phyloP scores from a whole-genome alignment of 2,888 invertebrate species.

The Drosophila crucigera region DNA sequence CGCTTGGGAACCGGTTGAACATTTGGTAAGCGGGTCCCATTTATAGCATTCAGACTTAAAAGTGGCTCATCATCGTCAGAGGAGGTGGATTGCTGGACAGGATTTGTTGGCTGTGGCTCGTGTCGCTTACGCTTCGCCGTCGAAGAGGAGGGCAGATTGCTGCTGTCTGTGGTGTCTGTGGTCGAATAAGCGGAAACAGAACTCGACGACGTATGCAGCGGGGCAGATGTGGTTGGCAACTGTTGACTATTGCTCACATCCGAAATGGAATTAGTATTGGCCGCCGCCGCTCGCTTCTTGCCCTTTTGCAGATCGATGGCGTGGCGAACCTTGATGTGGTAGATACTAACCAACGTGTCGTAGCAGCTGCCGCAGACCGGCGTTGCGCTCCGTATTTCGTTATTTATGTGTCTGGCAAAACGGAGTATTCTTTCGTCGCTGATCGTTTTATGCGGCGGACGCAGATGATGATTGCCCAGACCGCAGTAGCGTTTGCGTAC shows the following conservation, averaged over 20 bases:
- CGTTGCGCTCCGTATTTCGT: slow-evolving; percentile 41
- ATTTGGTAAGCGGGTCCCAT: slow-evolving; percentile 69
- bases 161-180: not conserved
- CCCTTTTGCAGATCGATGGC: slow-evolving; percentile 16
- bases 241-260: slow-evolving; percentile 46
- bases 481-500: slow-evolving; percentile 37
- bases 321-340: slow-evolving; percentile 37
- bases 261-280: slow-evolving; percentile 45
- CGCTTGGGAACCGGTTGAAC: slow-evolving; percentile 63
- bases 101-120: slow-evolving; percentile 1
- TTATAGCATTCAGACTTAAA: slow-evolving; percentile 68
- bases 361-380: slow-evolving; percentile 56
- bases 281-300: not conserved
- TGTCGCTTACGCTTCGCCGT: slow-evolving; percentile 31
- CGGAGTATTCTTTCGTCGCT: slow-evolving; percentile 35
- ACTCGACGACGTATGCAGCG: not conserved
- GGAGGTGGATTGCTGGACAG: not conserved
- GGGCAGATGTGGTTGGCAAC: not conserved
- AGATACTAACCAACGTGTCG: slow-evolving; percentile 37
- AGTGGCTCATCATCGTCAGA: slow-evolving; percentile 40
- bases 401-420: slow-evolving; percentile 51
- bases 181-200: slow-evolving; percentile 1
- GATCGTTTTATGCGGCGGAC: slow-evolving; percentile 35
- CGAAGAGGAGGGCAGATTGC: not conserved
- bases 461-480: slow-evolving; percentile 41